phyloP scores from a whole-genome alignment of 2,888 invertebrate genomes.

The Mactromeris polynyma region DNA sequence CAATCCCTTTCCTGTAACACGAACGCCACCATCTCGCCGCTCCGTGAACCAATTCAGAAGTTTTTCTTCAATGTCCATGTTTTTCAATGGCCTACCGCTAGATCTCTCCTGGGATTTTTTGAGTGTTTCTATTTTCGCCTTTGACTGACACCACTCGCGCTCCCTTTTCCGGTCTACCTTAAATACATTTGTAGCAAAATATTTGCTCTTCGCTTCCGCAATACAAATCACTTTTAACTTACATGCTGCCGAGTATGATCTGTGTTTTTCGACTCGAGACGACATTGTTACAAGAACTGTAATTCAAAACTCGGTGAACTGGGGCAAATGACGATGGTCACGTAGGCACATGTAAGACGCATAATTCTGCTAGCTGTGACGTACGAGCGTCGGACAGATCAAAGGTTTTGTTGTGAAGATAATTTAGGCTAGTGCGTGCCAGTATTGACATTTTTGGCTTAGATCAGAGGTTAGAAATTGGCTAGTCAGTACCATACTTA shows the following conservation, averaged over 20 bases:
- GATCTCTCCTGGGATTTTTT: neutral
- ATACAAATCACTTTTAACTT: neutral
- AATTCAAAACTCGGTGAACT: too few relatives aligned
- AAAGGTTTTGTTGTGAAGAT: too few relatives aligned
- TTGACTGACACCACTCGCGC: neutral
- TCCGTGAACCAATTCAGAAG: slow-evolving; percentile 31
- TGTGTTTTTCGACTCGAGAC: too few relatives aligned
- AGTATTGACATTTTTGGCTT: too few relatives aligned
- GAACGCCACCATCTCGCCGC: neutral
- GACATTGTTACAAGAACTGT: too few relatives aligned
- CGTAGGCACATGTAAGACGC: too few relatives aligned
- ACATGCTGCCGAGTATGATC: neutral
- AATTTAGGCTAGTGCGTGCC: too few relatives aligned
- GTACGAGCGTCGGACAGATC: too few relatives aligned
- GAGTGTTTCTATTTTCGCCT: neutral
- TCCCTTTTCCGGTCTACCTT: neutral
- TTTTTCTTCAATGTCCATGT: slow-evolving; percentile 5
- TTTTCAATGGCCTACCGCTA: neutral
- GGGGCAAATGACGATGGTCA: too few relatives aligned
- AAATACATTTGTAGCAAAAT: neutral
- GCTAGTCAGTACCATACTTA: too few relatives aligned
- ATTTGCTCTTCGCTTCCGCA: neutral
- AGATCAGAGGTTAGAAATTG: too few relatives aligned
- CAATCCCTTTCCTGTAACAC: slow-evolving; percentile 21
- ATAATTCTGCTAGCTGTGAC: too few relatives aligned